Base-by-base conservation (phyloP, 2,113 vertebrate species). In the Syngnathus floridae region DNA sequence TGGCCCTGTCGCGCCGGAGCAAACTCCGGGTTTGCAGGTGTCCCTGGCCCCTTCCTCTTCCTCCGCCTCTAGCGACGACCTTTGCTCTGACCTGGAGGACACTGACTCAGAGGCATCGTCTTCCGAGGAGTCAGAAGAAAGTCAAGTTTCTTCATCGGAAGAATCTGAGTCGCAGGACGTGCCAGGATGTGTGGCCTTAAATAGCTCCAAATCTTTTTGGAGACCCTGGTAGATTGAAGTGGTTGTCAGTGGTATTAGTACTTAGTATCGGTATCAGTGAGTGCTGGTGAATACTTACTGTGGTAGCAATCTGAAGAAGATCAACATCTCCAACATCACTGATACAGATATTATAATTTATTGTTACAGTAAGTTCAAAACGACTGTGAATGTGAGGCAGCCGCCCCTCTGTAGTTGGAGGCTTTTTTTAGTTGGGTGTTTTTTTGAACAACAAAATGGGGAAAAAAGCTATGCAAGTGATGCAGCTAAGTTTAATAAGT, bases 201-300 rank as follows among this genome's bases (percentile, higher is more conserved):
- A 80, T 74, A 80, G 72, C 55, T 82, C 89, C 46, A 93, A 90
- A 70, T 83, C 87, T 1, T 76, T 96, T 84, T 99, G 96, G 96
- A 95, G 96, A 77, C 96, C 96, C 0, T 99, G 96, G 95, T 98
- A 92, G 91, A 76, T 13, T 22, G 8, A 61, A 41, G 12, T 31
- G 26, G 26, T 31, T 31, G 40, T 41, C 12, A 3, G 40, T 41
- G 40, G 12, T 41, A 41, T 41, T 1, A 12, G 40, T 41, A 41
- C 40, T 41, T 4, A 12, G 40, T 41, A 41, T 41, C 11, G 40
- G 40, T 41, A 41, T 41, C 11, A 12, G 40, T 12, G 40, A 41
- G 40, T 41, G 12, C 11, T 41, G 12, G 40, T 12, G 40, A 41
- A 41, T 41, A 41, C 40, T 11, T 1, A 11, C 12, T 11, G 9